phyloP scores from a whole-genome alignment of 2,888 invertebrate species.

The Tyria jacobaeae region DNA sequence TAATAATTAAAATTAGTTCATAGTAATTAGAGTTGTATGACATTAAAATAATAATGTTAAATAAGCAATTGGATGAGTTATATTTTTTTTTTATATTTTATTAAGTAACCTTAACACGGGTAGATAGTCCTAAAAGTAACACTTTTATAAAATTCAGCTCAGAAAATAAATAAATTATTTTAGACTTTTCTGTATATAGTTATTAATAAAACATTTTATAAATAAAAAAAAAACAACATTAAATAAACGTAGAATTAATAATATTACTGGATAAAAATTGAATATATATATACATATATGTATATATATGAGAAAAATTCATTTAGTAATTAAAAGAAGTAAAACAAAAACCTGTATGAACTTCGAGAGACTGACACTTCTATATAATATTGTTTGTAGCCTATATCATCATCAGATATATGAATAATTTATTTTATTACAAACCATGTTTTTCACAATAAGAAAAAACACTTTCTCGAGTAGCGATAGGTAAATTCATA shows the following conservation, averaged over 20 bases:
- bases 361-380: too few relatives aligned
- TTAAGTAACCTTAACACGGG: background rate
- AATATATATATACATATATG: background rate
- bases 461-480: background rate
- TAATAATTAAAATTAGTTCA: background rate
- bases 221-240: background rate
- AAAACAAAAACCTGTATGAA: background rate
- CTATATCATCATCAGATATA: too few relatives aligned
- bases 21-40: background rate
- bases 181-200: constrained; percentile 12
- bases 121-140: constrained; percentile 25
- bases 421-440: too few relatives aligned
- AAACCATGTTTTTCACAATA: background rate
- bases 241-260: background rate
- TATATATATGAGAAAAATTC: background rate
- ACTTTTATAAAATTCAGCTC: constrained; percentile 29
- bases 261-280: background rate
- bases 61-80: background rate
- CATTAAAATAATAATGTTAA: background rate
- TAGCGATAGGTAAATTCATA: constrained; percentile 3
- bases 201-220: background rate
- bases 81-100: background rate
- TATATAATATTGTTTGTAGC: too few relatives aligned
- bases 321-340: too few relatives aligned
- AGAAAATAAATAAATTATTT: constrained; percentile 13